Evolutionary conservation across 2,888 invertebrate genomes (phyloP), one percentile per base, ranked within the genome.

Genomic region (Zhuqinia jingwanae): DNA sequence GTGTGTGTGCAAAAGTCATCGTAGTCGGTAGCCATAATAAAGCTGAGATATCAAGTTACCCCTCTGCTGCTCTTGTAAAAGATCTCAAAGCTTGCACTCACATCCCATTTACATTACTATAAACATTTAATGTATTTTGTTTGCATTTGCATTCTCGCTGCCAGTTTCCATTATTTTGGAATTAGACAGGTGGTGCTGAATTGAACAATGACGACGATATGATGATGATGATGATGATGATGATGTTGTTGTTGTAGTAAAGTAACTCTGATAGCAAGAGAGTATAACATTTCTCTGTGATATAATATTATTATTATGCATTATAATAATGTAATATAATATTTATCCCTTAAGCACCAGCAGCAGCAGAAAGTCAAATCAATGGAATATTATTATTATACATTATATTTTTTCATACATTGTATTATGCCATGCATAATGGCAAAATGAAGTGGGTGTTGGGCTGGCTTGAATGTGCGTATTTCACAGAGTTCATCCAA

Each of bases 101-200:
- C 5, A 6, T 36, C 36, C 8, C 36, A 15, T 50, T 5, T 50
- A 50, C 8, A 50, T 50, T 6, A 13, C 50, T 15, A n/a, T n/a
- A 13, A 50, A 50, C 13, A 15, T 50, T 50, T 2, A 50, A 50
- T 2, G 13, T 50, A n/a, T n/a, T n/a, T n/a, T n/a, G n/a, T n/a
- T n/a, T n/a, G n/a, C n/a, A n/a, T 36, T 36, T 36, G 22, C 58
- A 58, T n/a, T 53, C 17, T 53, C n/a, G 15, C 53, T 53, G 36
- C 36, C 36, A 36, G 5, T 47, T 53, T 53, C 53, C 53, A 53
- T 53, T 53, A 53, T 53, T 53, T 53, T 11, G 58, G 25, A 58
- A 25, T 58, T 58, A 58, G 58, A 58, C 58, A 58, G 58, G 58
- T 58, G 58, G 58, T 56, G 17, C n/a, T 53, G 53, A 53, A 53